Conservation (phyloP, 2,113 vertebrate genomes). For the Lethenteron reissneri region DNA sequence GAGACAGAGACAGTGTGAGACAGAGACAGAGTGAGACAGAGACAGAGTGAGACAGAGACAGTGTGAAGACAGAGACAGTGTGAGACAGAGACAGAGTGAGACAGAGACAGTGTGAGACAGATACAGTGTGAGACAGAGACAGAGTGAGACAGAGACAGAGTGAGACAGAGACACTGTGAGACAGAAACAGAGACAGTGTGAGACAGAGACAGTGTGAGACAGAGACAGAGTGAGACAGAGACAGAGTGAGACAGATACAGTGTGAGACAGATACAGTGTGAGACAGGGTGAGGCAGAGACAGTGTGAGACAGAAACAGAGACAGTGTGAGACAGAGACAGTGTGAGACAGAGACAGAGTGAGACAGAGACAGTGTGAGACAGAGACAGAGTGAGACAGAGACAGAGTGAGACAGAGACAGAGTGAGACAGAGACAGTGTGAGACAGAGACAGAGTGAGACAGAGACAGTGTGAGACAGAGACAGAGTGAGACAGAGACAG, state of each 20-base stretch:
- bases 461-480: background rate
- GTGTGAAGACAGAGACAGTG: too few relatives aligned
- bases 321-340: background rate
- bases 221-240: too few relatives aligned
- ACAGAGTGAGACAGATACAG: background rate
- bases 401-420: background rate
- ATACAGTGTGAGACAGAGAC: background rate
- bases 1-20: background rate
- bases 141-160: too few relatives aligned
- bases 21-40: slow-evolving; percentile 1
- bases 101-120: background rate
- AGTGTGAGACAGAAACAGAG: background rate
- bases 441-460: background rate
- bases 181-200: too few relatives aligned
- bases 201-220: too few relatives aligned
- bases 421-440: background rate
- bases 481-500: background rate
- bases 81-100: background rate
- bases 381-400: slow-evolving; percentile 5
- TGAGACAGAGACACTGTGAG: too few relatives aligned
- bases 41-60: slow-evolving; percentile 4
- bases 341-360: slow-evolving; percentile 5
- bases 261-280: background rate
- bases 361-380: background rate
- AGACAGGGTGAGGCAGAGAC: too few relatives aligned